phyloP scores from a whole-genome alignment of 2,888 invertebrate species.

The Unio pictorum region DNA sequence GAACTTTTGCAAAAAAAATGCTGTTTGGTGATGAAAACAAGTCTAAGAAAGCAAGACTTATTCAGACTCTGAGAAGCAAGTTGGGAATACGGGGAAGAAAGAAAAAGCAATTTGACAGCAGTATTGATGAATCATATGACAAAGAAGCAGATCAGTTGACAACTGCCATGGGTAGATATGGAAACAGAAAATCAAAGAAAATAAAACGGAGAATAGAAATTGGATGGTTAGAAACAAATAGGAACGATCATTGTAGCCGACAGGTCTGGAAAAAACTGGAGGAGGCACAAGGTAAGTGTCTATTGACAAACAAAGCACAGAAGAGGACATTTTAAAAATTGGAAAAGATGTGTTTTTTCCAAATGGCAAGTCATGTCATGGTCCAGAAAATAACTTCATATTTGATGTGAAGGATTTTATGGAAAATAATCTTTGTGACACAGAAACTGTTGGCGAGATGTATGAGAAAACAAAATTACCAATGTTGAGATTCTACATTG shows the following conservation, averaged over 20 bases:
- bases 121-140: not conserved
- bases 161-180: not conserved
- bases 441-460: too few species aligned
- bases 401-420: too few species aligned
- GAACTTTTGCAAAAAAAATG: not conserved
- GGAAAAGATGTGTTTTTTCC: not conserved
- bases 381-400: too few species aligned
- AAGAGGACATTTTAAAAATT: not conserved
- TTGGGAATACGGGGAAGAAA: not conserved
- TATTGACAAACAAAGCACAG: not conserved
- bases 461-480: too few species aligned
- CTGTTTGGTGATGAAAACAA: not conserved
- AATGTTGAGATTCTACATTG: too few species aligned
- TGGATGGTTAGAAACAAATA: not conserved
- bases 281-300: not conserved
- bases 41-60: not conserved
- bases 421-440: too few species aligned
- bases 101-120: too few species aligned
- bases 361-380: not conserved
- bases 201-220: not conserved
- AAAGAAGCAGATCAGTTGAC: not conserved
- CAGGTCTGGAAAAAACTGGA: not conserved
- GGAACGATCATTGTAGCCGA: not conserved
- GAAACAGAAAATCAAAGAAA: conserved; percentile 1
- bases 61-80: not conserved